Evolutionary conservation across 2,888 invertebrate species (phyloP).

Genomic region (Stenolophus ochropezus): DNA sequence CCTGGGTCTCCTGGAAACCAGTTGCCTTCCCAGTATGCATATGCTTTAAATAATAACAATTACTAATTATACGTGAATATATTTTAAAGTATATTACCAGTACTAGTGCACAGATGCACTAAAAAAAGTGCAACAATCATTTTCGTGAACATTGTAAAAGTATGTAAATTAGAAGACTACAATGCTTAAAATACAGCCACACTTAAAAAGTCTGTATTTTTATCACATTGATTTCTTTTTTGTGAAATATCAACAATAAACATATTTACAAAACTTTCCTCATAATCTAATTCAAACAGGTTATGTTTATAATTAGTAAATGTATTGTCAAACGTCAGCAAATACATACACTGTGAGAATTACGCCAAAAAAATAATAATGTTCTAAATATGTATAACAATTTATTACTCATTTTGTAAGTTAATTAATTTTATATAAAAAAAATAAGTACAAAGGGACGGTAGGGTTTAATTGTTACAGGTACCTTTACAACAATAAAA

Average conservation of each 20-base stretch:
- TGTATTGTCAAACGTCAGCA: background rate
- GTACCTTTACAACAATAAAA: too few relatives aligned
- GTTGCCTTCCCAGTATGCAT: constrained; percentile 68
- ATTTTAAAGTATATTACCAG: constrained; percentile 9
- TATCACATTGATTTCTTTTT: background rate
- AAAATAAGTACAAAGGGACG: too few relatives aligned
- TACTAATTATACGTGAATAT: background rate
- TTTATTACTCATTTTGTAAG: too few relatives aligned
- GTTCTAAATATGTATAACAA: too few relatives aligned
- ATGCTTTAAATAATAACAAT: background rate
- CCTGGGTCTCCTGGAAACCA: constrained; percentile 71
- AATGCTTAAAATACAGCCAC: too few relatives aligned
- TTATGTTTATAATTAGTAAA: too few relatives aligned
- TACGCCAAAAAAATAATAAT: too few relatives aligned
- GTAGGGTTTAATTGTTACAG: too few relatives aligned
- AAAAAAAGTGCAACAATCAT: background rate
- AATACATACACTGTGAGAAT: background rate
- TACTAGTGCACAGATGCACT: background rate
- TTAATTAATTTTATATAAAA: too few relatives aligned
- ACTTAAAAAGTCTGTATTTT: background rate
- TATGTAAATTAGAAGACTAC: background rate
- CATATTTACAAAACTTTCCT: background rate
- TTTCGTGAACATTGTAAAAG: constrained; percentile 4
- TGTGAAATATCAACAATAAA: background rate
- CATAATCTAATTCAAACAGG: background rate